Percentiles rank a stretch among this genome's conserved stretches.
These are phyloP conservation scores for Halisarca cf. caerulea DNA, from an alignment of 37 sponge, comb jelly and placozoan genomes.

Conservation along the genomic window DNA sequence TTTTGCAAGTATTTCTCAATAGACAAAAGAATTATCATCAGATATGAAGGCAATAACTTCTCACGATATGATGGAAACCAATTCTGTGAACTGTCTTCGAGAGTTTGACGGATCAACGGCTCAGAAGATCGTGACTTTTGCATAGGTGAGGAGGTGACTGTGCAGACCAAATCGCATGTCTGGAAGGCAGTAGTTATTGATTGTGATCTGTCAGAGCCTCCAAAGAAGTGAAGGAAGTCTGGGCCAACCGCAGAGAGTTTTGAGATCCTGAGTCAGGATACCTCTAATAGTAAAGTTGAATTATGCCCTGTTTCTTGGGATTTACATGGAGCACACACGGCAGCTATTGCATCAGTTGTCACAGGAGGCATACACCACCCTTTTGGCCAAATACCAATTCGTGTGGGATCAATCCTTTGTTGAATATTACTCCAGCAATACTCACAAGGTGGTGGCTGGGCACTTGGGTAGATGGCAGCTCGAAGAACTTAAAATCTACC, in stretches of 20 bases:
- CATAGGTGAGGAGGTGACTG: no score
- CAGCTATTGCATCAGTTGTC: neutral
- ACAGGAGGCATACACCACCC: neutral
- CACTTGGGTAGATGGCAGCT: slow-evolving; percentile 11
- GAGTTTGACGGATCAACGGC: no score
- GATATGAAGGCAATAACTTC: no score
- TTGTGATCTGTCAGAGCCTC: neutral
- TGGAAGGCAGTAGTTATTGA: neutral
- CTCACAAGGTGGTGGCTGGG: neutral
- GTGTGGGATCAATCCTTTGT: slow-evolving; percentile 21
- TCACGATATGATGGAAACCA: no score
- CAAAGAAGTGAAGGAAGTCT: slow-evolving; percentile 10
- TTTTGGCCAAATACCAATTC: neutral
- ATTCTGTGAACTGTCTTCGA: no score
- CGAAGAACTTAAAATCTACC: slow-evolving; percentile 9
- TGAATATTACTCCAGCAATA: slow-evolving; percentile 21
- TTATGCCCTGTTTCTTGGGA: slow-evolving; percentile 27
- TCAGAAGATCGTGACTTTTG: no score
- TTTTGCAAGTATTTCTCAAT: no score
- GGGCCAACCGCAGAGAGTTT: slow-evolving; percentile 27
- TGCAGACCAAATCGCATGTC: no score
- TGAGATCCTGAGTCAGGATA: slow-evolving; percentile 53
- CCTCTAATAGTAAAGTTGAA: slow-evolving; percentile 35
- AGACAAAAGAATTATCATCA: no score
- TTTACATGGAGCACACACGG: slow-evolving; percentile 33